Percentiles rank a stretch among this genome's conserved stretches.
phyloP scores from a whole-genome alignment of 2,797 vertebrate genomes.

The Neosalanx taihuensis region DNA sequence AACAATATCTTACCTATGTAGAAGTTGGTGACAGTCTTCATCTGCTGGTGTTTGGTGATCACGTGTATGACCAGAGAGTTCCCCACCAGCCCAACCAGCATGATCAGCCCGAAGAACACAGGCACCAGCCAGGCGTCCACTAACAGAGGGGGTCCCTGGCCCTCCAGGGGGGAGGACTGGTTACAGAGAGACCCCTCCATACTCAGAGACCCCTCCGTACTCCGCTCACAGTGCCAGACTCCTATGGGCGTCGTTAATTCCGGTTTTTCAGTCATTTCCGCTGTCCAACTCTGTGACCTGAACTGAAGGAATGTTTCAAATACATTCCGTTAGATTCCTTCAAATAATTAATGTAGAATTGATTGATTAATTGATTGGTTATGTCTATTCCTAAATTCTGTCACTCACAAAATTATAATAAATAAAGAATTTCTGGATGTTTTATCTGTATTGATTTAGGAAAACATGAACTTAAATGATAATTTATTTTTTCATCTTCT shows the following conservation, averaged over 20 bases:
- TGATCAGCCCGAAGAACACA: conserved; percentile 67
- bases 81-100: conserved; percentile 67
- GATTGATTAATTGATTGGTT: too few species aligned
- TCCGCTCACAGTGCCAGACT: background rate
- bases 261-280: conserved; percentile 25
- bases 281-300: background rate
- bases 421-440: too few species aligned
- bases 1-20: conserved; percentile 59
- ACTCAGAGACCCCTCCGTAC: background rate
- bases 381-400: background rate
- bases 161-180: conserved; percentile 24
- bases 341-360: too few species aligned
- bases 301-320: too few species aligned
- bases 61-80: conserved; percentile 72
- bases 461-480: background rate
- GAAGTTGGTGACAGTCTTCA: conserved; percentile 73
- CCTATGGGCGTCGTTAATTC: background rate
- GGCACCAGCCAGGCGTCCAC: conserved; percentile 74
- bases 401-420: background rate
- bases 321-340: too few species aligned
- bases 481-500: background rate
- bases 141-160: conserved; percentile 45
- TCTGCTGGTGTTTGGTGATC: conserved; percentile 70
- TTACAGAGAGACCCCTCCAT: conserved; percentile 32
- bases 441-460: background rate